These are phyloP conservation scores for Caenorhabditis latens DNA, from an alignment of 1,140 invertebrate species.

Conservation along the genomic window DNA sequence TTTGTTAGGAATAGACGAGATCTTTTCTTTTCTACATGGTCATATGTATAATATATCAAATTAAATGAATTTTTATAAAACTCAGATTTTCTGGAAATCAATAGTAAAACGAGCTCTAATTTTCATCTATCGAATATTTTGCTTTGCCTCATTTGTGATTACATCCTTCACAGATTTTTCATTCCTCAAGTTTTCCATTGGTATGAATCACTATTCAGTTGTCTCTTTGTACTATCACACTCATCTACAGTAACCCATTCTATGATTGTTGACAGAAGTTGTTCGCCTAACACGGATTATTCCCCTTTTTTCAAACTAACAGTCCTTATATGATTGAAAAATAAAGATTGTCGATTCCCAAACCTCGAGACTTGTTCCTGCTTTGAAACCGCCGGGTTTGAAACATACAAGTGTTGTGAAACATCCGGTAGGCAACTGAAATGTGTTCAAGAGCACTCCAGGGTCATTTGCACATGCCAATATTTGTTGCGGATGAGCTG, in stretches of 20 bases:
- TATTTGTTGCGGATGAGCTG: conserved; percentile 51
- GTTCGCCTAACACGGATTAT: background rate
- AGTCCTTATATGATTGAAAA: background rate
- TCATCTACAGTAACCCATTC: background rate
- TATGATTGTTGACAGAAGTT: background rate
- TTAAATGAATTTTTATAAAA: too few relatives aligned
- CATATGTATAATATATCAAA: too few relatives aligned
- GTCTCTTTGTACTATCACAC: too few relatives aligned
- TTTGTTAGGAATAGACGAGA: too few relatives aligned
- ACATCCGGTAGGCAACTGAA: conserved; percentile 50
- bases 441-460: conserved; percentile 56
- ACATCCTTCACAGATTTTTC: too few relatives aligned
- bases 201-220: too few relatives aligned
- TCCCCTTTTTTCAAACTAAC: background rate
- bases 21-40: too few relatives aligned
- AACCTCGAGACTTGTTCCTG: conserved; percentile 49
- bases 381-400: conserved; percentile 44
- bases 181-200: too few relatives aligned
- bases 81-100: too few relatives aligned
- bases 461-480: conserved; percentile 26
- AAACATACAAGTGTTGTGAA: conserved; percentile 47
- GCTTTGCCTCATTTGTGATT: too few relatives aligned
- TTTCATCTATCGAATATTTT: too few relatives aligned
- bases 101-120: too few relatives aligned
- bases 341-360: background rate